A percentile compares a stretch with the other conserved stretches of the same genome.
These are phyloP conservation scores for Drosophila kanekoi DNA, from an alignment of 2,888 invertebrate genomes.

Conservation along the genomic window DNA sequence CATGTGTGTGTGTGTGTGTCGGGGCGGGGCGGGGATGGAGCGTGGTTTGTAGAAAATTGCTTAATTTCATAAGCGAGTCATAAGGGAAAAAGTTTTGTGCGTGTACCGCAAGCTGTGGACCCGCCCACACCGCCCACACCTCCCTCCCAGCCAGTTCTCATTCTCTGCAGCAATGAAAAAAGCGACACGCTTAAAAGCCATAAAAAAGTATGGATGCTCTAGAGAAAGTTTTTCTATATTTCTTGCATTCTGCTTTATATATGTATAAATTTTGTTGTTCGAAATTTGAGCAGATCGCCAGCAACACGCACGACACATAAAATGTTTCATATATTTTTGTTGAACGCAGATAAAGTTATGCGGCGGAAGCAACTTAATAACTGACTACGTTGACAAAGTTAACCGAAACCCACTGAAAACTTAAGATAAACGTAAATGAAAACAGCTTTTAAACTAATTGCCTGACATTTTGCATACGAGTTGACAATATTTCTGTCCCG, in stretches of 20 bases:
- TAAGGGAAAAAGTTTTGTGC: conserved; percentile 70
- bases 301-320: conserved; percentile 47
- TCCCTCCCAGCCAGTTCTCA: neutral
- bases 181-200: conserved; percentile 72
- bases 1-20: conserved; percentile 44
- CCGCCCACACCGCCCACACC: conserved; percentile 12
- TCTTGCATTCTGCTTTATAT: neutral
- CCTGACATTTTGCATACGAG: conserved; percentile 28
- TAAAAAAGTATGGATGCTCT: conserved; percentile 61
- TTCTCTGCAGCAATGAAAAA: neutral
- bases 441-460: conserved; percentile 70
- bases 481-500: neutral
- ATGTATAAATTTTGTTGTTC: conserved; percentile 5
- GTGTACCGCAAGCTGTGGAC: conserved; percentile 58
- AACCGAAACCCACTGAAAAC: conserved; percentile 43
- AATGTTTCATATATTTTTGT: conserved; percentile 26
- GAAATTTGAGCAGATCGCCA: conserved; percentile 37
- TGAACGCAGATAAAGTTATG: conserved; percentile 30
- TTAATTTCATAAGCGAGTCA: conserved; percentile 77
- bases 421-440: conserved; percentile 59
- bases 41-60: conserved; percentile 54
- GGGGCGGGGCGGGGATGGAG: neutral
- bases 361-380: neutral
- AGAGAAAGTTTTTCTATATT: conserved; percentile 58
- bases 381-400: conserved; percentile 35